Conservation (phyloP, 2,113 vertebrate species). For the Boleophthalmus pectinirostris region DNA sequence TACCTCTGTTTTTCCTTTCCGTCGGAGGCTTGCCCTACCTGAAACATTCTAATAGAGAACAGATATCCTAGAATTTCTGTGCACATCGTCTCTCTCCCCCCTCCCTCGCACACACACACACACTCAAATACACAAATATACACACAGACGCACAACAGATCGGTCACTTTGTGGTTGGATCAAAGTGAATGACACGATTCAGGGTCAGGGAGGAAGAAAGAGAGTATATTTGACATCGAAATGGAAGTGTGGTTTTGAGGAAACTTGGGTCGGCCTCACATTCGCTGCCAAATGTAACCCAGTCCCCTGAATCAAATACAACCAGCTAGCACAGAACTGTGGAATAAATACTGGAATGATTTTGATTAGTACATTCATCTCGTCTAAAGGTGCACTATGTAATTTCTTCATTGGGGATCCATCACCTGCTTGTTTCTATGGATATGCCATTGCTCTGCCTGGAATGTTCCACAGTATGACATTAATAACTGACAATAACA, state of each 20-base stretch:
- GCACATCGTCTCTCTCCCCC: conserved; percentile 68
- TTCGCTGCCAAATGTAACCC: neutral
- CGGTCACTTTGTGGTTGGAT: conserved; percentile 59
- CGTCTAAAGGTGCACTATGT: too few relatives aligned
- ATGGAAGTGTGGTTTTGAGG: conserved; percentile 62
- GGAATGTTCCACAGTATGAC: too few relatives aligned
- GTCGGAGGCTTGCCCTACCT: conserved; percentile 88
- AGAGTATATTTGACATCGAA: conserved; percentile 37
- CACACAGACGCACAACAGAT: conserved; percentile 29
- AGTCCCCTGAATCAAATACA: neutral
- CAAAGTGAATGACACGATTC: conserved; percentile 62
- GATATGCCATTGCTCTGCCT: too few relatives aligned
- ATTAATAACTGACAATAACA: too few relatives aligned
- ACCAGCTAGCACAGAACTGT: neutral
- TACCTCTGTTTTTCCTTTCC: conserved; percentile 74
- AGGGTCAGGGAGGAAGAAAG: conserved; percentile 37
- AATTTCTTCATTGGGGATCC: too few relatives aligned
- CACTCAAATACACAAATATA: conserved; percentile 17
- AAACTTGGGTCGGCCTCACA: conserved; percentile 65
- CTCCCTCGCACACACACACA: conserved; percentile 44
- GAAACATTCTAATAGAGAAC: conserved; percentile 98
- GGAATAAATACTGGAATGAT: neutral
- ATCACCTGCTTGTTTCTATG: too few relatives aligned
- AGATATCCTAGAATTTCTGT: conserved; percentile 99
- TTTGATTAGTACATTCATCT: neutral